These are phyloP conservation scores for Cinara cedri DNA, from an alignment of 2,888 invertebrate genomes.

Conservation along the genomic window DNA sequence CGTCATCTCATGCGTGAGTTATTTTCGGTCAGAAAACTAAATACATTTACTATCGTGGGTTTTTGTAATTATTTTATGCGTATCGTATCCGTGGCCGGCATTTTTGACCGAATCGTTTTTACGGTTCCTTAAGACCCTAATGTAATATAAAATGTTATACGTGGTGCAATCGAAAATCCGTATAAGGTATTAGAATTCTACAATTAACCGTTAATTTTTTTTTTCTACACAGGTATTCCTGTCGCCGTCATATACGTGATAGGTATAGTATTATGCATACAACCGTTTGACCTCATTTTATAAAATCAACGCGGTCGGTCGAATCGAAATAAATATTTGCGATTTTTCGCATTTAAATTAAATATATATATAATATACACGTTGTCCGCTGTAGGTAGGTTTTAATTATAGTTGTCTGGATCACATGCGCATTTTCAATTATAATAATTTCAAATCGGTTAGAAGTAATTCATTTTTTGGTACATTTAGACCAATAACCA, in stretches of 20 bases:
- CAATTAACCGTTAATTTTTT: slow-evolving; percentile 36
- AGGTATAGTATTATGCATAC: background rate
- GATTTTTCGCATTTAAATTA: slow-evolving; percentile 1
- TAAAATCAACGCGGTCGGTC: background rate
- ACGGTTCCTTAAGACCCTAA: slow-evolving; percentile 4
- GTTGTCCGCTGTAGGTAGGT: too few species aligned
- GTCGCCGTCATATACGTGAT: background rate
- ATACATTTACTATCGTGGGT: background rate
- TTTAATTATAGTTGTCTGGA: too few species aligned
- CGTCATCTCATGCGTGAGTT: background rate
- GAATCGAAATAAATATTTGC: background rate
- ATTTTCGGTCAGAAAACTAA: background rate
- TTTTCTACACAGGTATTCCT: background rate
- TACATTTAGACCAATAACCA: too few species aligned
- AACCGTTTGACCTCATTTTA: slow-evolving; percentile 26
- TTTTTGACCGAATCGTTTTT: slow-evolving; percentile 25
- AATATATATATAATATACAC: background rate
- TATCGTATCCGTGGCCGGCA: background rate
- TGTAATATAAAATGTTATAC: background rate
- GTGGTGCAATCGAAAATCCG: slow-evolving; percentile 13
- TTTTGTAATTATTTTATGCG: slow-evolving; percentile 10
- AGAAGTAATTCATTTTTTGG: too few species aligned
- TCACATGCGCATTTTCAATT: background rate
- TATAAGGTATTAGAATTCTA: slow-evolving; percentile 38
- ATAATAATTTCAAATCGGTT: too few species aligned